Conservation (phyloP, 1,140 invertebrate genomes). For the Armadillidium nasatum region DNA sequence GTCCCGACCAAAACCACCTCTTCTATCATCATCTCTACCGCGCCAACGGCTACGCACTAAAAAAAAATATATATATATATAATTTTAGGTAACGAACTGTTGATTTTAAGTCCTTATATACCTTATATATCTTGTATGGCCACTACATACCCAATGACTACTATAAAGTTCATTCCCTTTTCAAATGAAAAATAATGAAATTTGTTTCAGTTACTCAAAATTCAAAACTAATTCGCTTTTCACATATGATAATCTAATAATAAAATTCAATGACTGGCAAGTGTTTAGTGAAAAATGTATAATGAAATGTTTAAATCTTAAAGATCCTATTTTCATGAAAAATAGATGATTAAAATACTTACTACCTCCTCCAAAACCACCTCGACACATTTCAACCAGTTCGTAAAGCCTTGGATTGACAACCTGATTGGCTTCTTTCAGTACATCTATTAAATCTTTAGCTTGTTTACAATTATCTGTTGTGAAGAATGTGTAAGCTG, state of each 20-base stretch:
- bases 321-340: conserved; percentile 30
- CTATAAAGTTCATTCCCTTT: background rate
- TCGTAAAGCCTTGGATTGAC: conserved; percentile 50
- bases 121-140: background rate
- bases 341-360: conserved; percentile 8
- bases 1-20: conserved; percentile 32
- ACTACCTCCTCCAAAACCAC: conserved; percentile 46
- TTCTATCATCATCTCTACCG: conserved; percentile 38
- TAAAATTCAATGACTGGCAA: background rate
- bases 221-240: no score
- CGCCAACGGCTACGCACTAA: conserved; percentile 44
- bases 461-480: conserved; percentile 83
- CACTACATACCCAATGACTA: background rate
- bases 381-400: conserved; percentile 54
- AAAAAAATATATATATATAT: conserved; percentile 16
- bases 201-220: no score
- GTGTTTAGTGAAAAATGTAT: background rate
- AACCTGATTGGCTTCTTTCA: conserved; percentile 90
- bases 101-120: background rate
- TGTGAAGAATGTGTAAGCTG: conserved; percentile 98
- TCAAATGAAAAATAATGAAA: background rate
- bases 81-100: background rate
- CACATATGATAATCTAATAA: background rate
- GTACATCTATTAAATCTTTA: conserved; percentile 81
- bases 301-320: background rate